phyloP scores from a whole-genome alignment of 2,113 vertebrate species.

The Sardina pilchardus region DNA sequence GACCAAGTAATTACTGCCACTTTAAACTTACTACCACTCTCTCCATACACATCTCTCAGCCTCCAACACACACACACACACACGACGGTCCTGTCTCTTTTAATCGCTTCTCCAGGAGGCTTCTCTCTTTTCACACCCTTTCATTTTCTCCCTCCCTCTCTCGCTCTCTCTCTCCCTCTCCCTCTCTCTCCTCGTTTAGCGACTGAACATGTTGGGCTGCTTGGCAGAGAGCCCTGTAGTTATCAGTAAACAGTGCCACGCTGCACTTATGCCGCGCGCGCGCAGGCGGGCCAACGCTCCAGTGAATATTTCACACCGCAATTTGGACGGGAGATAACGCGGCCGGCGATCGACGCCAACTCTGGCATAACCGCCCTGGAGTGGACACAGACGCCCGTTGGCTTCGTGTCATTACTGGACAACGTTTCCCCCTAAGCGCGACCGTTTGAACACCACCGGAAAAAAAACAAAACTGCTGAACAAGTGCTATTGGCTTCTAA shows the following conservation, averaged over 20 bases:
- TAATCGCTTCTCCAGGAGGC: conserved; percentile 45
- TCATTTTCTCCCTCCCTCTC: not conserved
- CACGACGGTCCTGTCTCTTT: conserved; percentile 46
- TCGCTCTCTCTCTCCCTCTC: too few relatives aligned
- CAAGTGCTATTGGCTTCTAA: not conserved
- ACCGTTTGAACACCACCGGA: too few relatives aligned
- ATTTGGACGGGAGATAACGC: not conserved
- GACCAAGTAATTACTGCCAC: conserved; percentile 84
- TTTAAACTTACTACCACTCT: conserved; percentile 67
- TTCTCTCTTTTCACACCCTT: not conserved
- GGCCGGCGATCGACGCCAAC: not conserved
- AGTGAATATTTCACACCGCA: not conserved
- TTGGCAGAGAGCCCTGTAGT: not conserved
- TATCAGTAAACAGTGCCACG: not conserved
- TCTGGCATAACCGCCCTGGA: not conserved
- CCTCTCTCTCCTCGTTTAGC: too few relatives aligned
- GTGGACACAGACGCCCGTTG: not conserved
- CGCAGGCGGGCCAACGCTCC: not conserved
- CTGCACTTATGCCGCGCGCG: not conserved
- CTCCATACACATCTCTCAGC: conserved; percentile 5
- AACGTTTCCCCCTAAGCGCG: too few relatives aligned
- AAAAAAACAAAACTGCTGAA: not conserved
- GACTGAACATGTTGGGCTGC: not conserved
- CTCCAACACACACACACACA: conserved; percentile 1
- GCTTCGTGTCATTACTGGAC: not conserved